These are phyloP conservation scores for Bombus huntii DNA, from an alignment of 1,140 invertebrate species.

Conservation along the genomic window DNA sequence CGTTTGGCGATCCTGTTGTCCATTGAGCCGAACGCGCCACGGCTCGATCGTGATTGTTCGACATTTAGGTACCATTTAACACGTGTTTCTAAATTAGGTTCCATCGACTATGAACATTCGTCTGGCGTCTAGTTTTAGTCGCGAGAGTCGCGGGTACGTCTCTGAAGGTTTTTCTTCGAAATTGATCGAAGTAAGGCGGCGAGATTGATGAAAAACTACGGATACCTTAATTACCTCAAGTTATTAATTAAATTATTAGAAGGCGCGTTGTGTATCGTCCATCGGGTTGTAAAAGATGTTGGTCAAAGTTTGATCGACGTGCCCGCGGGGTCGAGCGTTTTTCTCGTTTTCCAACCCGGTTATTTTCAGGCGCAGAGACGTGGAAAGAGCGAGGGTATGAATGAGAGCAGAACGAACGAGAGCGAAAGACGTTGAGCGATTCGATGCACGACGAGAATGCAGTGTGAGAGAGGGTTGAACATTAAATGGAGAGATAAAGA, in stretches of 20 bases:
- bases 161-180: not conserved
- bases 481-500: not conserved
- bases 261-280: not conserved
- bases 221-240: constrained; percentile 19
- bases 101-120: not conserved
- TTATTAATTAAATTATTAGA: constrained; percentile 24
- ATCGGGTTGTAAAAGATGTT: not conserved
- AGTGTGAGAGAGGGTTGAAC: not conserved
- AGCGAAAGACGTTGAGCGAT: not conserved
- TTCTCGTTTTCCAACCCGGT: constrained; percentile 45
- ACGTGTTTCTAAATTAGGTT: not conserved
- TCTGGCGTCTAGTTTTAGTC: not conserved
- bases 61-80: not conserved
- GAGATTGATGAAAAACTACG: not conserved
- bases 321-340: constrained; percentile 21
- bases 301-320: not conserved
- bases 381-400: constrained; percentile 7
- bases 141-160: constrained; percentile 2
- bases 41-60: not conserved
- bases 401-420: constrained; percentile 6
- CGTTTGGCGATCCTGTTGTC: constrained; percentile 1
- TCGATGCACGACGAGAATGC: not conserved
- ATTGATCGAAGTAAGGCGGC: not conserved
- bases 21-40: not conserved
- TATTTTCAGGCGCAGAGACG: constrained; percentile 35